Base-by-base conservation (phyloP, 2,888 invertebrate genomes). In the Brassicogethes aeneus region DNA sequence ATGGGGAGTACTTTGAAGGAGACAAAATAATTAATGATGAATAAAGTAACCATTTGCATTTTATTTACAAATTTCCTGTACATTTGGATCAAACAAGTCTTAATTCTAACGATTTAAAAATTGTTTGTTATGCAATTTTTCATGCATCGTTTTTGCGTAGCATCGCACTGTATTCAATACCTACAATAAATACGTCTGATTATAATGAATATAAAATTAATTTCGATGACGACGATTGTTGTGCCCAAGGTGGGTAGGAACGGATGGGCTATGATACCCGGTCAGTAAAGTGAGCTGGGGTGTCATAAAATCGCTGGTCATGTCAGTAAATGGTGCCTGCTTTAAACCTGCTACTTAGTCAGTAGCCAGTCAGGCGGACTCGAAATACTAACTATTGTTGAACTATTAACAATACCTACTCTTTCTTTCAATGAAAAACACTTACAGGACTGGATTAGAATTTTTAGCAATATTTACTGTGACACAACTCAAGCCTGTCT, bases 281-380 rank as follows among this genome's bases (percentile, higher is more conserved):
- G 23, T 23, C 23, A 23, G 23, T 23, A 23, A 23, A 23, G 23
- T 23, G 23, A 23, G 23, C 23, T 32, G 10, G 63, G 65, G 64
- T 66, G 65, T 66, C 65, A 66, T 60, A 58, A 61, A 61, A 63
- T 54, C 62, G 66, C 66, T 62, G 55, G 66, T 67, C 67, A 67
- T 61, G 64, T 65, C 62, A 61, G 66, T 64, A 67, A 67, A 67
- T 67, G 66, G 66, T 55, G 57, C 32, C 13, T 5, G 12, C 12
- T 12, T 13, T 53, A 65, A 64, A 66, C 64, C 65, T 65, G 65
- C 66, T 67, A 67, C 67, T 67, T 67, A 66, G 65, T 54, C 65
- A 57, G 65, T 65, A 66, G 65, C 65, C 65, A 64, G 64, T 60
- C 64, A 61, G 64, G 59, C 64, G 62, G 65, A 56, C 62, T 58